phyloP scores from a whole-genome alignment of 2,797 vertebrate genomes.

The Sebastolobus altivelis region DNA sequence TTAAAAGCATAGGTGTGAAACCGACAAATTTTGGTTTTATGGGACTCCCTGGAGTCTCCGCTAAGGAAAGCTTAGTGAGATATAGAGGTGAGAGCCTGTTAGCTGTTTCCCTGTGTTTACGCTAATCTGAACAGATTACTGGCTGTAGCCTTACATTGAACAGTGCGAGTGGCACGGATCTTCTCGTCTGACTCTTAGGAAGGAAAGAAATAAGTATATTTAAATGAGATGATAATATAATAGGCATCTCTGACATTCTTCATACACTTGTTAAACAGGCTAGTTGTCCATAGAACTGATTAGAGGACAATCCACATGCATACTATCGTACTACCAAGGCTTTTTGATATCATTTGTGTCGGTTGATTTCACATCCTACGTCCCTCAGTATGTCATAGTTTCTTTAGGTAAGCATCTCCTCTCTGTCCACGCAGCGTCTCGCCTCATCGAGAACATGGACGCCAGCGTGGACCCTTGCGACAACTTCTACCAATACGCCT shows the following conservation, averaged over 20 bases:
- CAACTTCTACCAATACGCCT: constrained; percentile 95
- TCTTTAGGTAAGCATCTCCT: background rate
- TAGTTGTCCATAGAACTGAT: background rate
- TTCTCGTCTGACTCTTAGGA: background rate
- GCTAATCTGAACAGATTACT: background rate
- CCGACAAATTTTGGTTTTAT: background rate
- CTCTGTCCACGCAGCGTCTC: constrained; percentile 86
- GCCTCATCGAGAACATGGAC: constrained; percentile 96
- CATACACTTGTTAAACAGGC: background rate
- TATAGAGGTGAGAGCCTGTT: background rate
- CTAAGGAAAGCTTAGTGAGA: background rate
- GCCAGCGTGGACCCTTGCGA: constrained; percentile 86
- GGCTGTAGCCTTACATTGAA: background rate
- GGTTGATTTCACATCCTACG: background rate
- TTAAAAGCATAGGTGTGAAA: background rate
- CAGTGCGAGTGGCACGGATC: background rate
- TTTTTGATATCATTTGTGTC: background rate
- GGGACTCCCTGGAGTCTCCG: background rate
- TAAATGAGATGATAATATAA: background rate
- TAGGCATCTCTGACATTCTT: background rate
- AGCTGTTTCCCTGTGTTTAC: background rate
- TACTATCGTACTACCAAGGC: background rate
- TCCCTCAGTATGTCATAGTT: background rate
- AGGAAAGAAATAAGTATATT: constrained; percentile 3
- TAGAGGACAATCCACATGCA: background rate